Conservation (phyloP, 2,113 vertebrate genomes). For the Cryptomyrus ogoouensis region DNA sequence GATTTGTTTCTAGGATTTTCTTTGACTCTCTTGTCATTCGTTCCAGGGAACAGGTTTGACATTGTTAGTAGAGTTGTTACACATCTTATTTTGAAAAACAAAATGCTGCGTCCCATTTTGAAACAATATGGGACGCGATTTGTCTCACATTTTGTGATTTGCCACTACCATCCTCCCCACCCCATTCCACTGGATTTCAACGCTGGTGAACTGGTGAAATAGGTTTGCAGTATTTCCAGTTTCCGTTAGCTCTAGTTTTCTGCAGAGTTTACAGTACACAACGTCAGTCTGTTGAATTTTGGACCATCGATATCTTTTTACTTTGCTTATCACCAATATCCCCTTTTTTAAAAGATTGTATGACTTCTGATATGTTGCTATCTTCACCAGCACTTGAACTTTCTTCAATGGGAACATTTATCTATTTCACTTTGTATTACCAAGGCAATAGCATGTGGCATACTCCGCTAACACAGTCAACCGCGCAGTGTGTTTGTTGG, state of each 20-base stretch:
- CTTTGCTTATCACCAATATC: not conserved
- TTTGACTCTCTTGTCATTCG: not conserved
- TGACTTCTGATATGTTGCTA: not conserved
- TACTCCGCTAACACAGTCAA: not conserved
- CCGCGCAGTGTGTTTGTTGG: not conserved
- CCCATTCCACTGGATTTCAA: not conserved
- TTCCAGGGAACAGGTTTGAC: not conserved
- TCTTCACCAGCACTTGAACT: not conserved
- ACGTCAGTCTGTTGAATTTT: not conserved
- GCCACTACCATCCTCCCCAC: not conserved
- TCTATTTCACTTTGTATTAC: not conserved
- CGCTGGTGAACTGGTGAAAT: not conserved
- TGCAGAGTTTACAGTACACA: not conserved
- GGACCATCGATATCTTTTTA: not conserved
- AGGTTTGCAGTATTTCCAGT: not conserved
- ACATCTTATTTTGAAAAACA: not conserved
- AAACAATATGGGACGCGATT: not conserved
- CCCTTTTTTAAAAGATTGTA: not conserved
- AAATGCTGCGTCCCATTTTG: not conserved
- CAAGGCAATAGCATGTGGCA: not conserved
- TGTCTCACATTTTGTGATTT: not conserved
- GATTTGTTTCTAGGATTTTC: not conserved
- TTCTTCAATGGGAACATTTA: not conserved
- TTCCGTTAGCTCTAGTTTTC: not conserved
- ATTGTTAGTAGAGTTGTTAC: not conserved